phyloP scores from a whole-genome alignment of 2,113 vertebrate species.

The Erythrocebus patas region DNA sequence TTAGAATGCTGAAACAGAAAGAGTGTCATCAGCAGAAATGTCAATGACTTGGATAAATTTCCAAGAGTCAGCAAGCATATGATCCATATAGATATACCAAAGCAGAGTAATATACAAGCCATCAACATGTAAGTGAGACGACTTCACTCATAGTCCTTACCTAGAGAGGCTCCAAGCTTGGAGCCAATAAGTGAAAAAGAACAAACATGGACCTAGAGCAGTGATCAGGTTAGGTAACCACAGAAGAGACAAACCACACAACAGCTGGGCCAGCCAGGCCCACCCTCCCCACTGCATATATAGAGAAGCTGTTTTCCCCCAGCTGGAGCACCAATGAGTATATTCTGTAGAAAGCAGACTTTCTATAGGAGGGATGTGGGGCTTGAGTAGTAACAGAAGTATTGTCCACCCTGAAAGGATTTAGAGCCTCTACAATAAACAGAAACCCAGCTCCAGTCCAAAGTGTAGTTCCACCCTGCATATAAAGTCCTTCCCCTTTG shows the following conservation, averaged over 20 bases:
- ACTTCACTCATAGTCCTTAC: background rate
- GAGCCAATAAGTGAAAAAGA: background rate
- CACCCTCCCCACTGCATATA: accelerated
- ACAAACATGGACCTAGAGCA: background rate
- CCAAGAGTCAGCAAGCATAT: background rate
- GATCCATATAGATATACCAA: background rate
- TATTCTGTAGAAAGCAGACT: background rate
- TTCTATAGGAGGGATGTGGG: background rate
- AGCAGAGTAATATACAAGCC: background rate
- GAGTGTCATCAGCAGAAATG: background rate
- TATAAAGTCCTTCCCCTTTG: background rate
- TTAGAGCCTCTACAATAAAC: background rate
- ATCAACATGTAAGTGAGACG: background rate
- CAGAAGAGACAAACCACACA: background rate
- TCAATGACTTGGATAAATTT: background rate
- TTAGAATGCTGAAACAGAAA: background rate
- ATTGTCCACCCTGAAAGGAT: background rate
- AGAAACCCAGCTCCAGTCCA: background rate
- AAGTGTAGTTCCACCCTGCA: background rate
- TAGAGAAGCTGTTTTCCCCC: background rate
- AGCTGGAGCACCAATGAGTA: background rate
- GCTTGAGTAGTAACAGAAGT: background rate
- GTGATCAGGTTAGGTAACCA: background rate
- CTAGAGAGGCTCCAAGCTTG: background rate
- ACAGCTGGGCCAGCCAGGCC: background rate